Evolutionary conservation across 2,113 vertebrate species (phyloP).

Genomic region (Entomyzon cyanotis): DNA sequence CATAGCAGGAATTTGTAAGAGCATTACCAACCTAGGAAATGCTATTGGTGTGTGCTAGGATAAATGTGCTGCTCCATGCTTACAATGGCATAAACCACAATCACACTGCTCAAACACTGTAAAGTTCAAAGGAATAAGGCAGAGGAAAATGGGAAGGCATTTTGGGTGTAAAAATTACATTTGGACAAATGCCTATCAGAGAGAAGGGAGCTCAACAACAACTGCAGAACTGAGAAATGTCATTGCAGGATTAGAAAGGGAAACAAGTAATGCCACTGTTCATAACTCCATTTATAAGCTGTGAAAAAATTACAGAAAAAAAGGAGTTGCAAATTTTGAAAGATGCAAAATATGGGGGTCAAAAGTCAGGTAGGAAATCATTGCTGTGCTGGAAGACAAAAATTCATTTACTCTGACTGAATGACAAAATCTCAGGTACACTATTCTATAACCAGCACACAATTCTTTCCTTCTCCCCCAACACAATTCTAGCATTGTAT

Average conservation of each 20-base stretch:
- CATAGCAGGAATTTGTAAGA: background rate
- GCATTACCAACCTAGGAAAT: conserved; percentile 7
- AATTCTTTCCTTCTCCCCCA: background rate
- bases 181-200: background rate
- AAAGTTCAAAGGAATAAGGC: background rate
- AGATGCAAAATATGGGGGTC: background rate
- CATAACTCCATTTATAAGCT: background rate
- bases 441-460: background rate
- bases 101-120: background rate
- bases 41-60: background rate
- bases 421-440: background rate
- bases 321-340: background rate
- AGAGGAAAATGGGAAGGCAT: background rate
- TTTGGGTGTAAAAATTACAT: background rate
- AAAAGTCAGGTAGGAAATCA: background rate
- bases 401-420: background rate
- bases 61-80: background rate
- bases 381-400: background rate
- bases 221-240: background rate
- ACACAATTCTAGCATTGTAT: background rate
- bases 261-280: background rate
- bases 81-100: background rate
- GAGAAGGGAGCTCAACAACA: background rate
- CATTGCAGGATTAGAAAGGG: background rate
- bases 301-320: background rate